phyloP scores from a whole-genome alignment of 2,888 invertebrate species.

The Amorpha juglandis region DNA sequence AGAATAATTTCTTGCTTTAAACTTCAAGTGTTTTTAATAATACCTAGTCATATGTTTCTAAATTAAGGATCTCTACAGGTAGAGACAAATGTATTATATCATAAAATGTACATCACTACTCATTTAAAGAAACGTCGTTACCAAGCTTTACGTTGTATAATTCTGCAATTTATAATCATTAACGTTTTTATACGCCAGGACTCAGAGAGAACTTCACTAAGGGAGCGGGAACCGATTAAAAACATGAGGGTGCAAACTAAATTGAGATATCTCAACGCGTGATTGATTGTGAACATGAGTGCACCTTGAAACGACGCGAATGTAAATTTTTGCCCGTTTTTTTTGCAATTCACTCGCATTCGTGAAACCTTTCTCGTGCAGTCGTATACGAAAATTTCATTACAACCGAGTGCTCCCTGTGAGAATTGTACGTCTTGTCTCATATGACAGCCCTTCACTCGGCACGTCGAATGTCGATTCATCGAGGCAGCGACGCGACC shows the following conservation, averaged over 20 bases:
- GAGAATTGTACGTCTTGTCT: slow-evolving; percentile 70
- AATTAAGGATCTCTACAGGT: background rate
- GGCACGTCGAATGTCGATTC: slow-evolving; percentile 36
- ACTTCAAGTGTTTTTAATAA: no score
- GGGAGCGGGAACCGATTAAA: slow-evolving; percentile 37
- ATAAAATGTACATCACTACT: slow-evolving; percentile 7
- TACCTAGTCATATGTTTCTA: no score
- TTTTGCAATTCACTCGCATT: slow-evolving; percentile 50
- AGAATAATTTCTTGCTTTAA: no score
- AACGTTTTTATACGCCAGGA: slow-evolving; percentile 64
- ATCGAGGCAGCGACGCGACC: slow-evolving; percentile 27
- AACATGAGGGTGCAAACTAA: slow-evolving; percentile 66
- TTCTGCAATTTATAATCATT: slow-evolving; percentile 79
- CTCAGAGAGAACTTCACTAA: slow-evolving; percentile 41
- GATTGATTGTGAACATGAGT: slow-evolving; percentile 78
- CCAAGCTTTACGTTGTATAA: slow-evolving; percentile 67
- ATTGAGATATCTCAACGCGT: slow-evolving; percentile 79
- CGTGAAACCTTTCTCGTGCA: slow-evolving; percentile 54
- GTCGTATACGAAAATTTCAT: slow-evolving; percentile 63
- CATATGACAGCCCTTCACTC: slow-evolving; percentile 80
- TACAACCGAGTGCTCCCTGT: slow-evolving; percentile 67
- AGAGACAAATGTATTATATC: background rate
- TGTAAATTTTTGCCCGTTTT: slow-evolving; percentile 62
- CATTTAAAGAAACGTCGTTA: slow-evolving; percentile 49
- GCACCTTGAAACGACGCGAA: slow-evolving; percentile 63